Evolutionary conservation across 2,888 invertebrate genomes (phyloP), one percentile per base, ranked within the genome.

Genomic region (Ichneumon xanthorius): DNA sequence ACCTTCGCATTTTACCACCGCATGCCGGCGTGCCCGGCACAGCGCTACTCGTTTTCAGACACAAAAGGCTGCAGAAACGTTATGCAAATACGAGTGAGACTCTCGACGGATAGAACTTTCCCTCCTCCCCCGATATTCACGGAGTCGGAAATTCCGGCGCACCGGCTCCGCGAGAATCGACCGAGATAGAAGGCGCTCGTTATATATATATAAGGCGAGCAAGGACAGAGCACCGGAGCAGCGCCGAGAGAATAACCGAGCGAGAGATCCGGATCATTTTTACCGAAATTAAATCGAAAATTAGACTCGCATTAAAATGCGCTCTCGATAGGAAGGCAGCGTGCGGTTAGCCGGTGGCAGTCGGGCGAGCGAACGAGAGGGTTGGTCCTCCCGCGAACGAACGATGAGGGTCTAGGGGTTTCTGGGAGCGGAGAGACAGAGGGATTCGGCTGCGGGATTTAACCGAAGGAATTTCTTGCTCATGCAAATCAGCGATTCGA

Each of bases 241-340:
- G 55, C 53, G 48, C 37, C 33, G 50, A 65, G 72, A 63, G 33
- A 80, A 65, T 84, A 88, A 89, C 88, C 89, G 89, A 86, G 88
- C 88, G 88, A 88, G 88, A 88, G 88, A 88, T 81, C 88, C 87
- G 90, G 90, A 92, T 92, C 89, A 93, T 92, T 93, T 92, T 92
- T 93, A 93, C 92, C 91, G 93, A 92, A 93, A 92, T 93, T 92
- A 93, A 92, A 93, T 92, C 92, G 93, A 93, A 92, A 93, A 93
- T 93, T 93, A 93, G 91, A 92, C 90, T 92, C 89, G 89, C 91
- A 92, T 93, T 92, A 92, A 93, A 92, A 93, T 92, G 91, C 92
- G 91, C 91, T 91, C 90, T 89, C 91, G 91, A 92, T 92, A 90
- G 85, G 70, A 45, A 70, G 75, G 19, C 71, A 53, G 75, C 68